Evolutionary conservation across 2,888 invertebrate genomes (phyloP).

Genomic region (Synergus laeviventris): DNA sequence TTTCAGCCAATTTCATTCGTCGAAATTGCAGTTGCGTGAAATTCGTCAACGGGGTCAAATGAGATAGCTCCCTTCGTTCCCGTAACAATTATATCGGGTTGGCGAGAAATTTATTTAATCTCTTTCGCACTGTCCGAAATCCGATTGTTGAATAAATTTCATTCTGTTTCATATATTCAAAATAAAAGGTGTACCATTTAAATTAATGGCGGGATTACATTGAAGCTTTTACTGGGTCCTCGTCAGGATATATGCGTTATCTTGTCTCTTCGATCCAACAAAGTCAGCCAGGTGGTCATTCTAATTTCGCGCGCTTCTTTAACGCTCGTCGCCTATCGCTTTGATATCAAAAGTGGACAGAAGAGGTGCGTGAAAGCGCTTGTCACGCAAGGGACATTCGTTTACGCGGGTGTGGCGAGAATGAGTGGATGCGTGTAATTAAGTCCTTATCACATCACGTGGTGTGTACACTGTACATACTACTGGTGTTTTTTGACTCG

Average conservation of each 20-base stretch:
- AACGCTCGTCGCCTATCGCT: conserved; percentile 39
- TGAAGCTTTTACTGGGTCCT: neutral
- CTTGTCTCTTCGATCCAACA: neutral
- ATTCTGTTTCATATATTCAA: neutral
- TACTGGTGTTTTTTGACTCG: neutral
- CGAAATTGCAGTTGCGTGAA: conserved; percentile 35
- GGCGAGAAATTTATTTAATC: conserved; percentile 31
- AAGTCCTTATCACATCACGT: conserved; percentile 57
- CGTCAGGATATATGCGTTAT: neutral
- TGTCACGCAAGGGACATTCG: conserved; percentile 61
- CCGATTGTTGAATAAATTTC: conserved; percentile 9
- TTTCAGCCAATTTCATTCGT: conserved; percentile 43
- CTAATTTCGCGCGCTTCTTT: conserved; percentile 49
- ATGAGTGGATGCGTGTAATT: conserved; percentile 60
- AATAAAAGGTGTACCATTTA: neutral
- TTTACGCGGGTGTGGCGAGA: conserved; percentile 63
- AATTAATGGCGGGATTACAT: neutral
- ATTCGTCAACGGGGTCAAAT: conserved; percentile 38
- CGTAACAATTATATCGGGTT: conserved; percentile 33
- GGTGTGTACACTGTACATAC: neutral
- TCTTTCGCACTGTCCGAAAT: conserved; percentile 11
- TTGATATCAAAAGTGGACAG: conserved; percentile 51
- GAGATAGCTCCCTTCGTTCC: conserved; percentile 24
- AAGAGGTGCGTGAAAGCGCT: conserved; percentile 60
- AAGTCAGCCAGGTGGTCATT: conserved; percentile 45